These are phyloP conservation scores for Solen grandis DNA, from an alignment of 1,140 invertebrate genomes.

Conservation along the genomic window DNA sequence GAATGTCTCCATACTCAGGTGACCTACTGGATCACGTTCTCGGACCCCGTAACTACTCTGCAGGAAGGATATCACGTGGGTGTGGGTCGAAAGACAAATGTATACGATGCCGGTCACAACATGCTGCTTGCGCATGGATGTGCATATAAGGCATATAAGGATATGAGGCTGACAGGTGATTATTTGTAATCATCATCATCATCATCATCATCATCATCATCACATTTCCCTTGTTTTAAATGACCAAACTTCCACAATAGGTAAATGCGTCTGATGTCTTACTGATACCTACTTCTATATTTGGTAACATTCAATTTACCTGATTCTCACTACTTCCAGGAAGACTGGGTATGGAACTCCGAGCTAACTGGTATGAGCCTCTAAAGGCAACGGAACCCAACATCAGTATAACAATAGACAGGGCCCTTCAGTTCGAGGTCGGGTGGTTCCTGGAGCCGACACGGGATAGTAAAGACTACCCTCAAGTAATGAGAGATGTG, in stretches of 20 bases:
- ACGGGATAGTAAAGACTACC: constrained; percentile 71
- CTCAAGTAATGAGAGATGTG: constrained; percentile 58
- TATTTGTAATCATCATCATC: too few relatives aligned
- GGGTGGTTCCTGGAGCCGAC: constrained; percentile 72
- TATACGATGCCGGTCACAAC: constrained; percentile 4
- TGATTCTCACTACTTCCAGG: too few relatives aligned
- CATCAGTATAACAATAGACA: constrained; percentile 34
- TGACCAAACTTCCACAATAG: too few relatives aligned
- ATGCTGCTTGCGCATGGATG: constrained; percentile 18
- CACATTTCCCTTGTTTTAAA: too few relatives aligned
- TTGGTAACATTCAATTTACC: too few relatives aligned
- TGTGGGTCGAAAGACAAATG: neutral
- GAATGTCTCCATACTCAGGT: too few relatives aligned
- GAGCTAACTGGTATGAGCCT: constrained; percentile 7
- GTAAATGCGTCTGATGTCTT: too few relatives aligned
- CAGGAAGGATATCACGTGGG: neutral
- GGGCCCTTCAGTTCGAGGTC: constrained; percentile 59
- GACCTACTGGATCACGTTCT: neutral
- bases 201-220: too few relatives aligned
- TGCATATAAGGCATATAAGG: constrained; percentile 9
- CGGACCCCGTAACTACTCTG: neutral
- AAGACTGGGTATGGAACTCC: neutral
- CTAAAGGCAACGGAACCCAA: neutral
- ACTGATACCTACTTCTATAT: too few relatives aligned
- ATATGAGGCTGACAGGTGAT: neutral